A percentile compares a stretch with the other conserved stretches of the same genome.
These are phyloP conservation scores for Paedocypris micromegethes DNA, from an alignment of 2,797 vertebrate species.

Conservation along the genomic window DNA sequence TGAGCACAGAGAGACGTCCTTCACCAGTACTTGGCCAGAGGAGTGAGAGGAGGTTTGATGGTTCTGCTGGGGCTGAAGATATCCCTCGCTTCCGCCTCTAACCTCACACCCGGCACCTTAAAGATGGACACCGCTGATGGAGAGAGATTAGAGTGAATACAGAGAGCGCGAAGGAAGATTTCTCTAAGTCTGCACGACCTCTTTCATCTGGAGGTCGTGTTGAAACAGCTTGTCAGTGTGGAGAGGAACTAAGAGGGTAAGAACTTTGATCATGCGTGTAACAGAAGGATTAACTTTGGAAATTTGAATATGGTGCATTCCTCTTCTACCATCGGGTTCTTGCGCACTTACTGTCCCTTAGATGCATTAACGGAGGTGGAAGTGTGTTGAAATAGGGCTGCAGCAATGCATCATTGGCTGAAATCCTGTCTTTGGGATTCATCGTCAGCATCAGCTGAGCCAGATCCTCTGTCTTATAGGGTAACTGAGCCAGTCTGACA, in stretches of 20 bases:
- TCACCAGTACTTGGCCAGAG: constrained; percentile 62
- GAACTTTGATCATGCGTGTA: constrained; percentile 30
- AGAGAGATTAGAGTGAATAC: constrained; percentile 29
- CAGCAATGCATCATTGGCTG: constrained; percentile 66
- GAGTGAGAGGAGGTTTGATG: constrained; percentile 50
- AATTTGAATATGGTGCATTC: constrained; percentile 24
- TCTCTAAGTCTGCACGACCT: constrained; percentile 15
- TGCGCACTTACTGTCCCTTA: constrained; percentile 73
- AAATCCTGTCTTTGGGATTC: constrained; percentile 68
- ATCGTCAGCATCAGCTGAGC: constrained; percentile 74
- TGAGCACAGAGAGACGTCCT: background rate
- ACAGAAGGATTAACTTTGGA: constrained; percentile 34
- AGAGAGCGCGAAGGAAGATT: background rate
- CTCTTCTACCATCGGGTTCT: constrained; percentile 18
- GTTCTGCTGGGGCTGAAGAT: constrained; percentile 67
- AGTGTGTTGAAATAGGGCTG: constrained; percentile 80
- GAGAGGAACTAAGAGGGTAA: constrained; percentile 21
- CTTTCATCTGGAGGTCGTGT: constrained; percentile 5
- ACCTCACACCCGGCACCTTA: constrained; percentile 75
- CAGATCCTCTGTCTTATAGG: constrained; percentile 76
- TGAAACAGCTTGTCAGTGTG: constrained; percentile 23
- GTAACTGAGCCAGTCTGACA: constrained; percentile 71
- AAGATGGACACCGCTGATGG: constrained; percentile 78
- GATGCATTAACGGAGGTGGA: constrained; percentile 73
- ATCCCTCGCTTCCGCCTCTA: constrained; percentile 81